Evolutionary conservation across 1,140 invertebrate genomes (phyloP), one percentile per base, ranked within the genome.

Genomic region (Calycopis cecrops): DNA sequence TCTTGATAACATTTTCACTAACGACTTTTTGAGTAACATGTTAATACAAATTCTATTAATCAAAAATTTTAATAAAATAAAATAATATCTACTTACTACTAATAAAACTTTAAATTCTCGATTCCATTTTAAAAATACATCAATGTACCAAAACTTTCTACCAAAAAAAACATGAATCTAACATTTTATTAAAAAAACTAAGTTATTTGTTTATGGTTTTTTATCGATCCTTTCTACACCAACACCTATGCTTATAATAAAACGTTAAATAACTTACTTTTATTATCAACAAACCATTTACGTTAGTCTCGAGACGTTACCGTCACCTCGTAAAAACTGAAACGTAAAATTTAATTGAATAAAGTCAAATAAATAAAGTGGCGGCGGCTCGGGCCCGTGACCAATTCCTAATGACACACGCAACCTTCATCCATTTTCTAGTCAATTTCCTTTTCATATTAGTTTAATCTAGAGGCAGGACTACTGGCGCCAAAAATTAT

Each of bases 401-500:
- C 83, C 60, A 87, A 87, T 87, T 55, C 76, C 79, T 86, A 86
- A 87, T 87, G 83, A 84, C 79, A 81, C 74, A 80, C 76, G 75
- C 71, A 76, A 64, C 71, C 79, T 79, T 70, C 68, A 66, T 77
- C 81, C 73, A 82, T 87, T 87, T 87, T 87, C 79, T 87, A 87
- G 75, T 71, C 84, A 85, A 87, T 87, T 87, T 87, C 84, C 84
- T 85, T 80, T 85, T 87, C 80, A 75, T 87, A 87, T 87, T 87
- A 86, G 80, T 86, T 86, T 82, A 87, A 87, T 87, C 79, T 85
- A 79, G 67, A 84, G 74, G 79, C 66, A 87, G 79, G 84, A 85
- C 76, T 85, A 83, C 76, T 87, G 84, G 84, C 84, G 84, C 84
- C 84, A 87, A 87, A 87, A 87, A 87, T 87, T 87, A 87, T 84